Evolutionary conservation across 1,140 invertebrate genomes (phyloP).

Genomic region (Heliconius congener): DNA sequence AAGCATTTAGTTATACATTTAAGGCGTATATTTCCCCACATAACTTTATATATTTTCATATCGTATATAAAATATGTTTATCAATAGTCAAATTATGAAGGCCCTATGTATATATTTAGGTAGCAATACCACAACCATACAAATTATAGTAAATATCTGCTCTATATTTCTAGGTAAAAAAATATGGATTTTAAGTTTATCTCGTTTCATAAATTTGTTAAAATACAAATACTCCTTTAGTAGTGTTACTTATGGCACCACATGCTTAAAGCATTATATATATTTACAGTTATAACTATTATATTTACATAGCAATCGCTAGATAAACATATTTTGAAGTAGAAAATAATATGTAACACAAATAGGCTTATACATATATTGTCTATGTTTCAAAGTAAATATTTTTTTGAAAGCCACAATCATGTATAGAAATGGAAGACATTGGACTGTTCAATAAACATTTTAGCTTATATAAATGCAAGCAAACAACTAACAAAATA

Average conservation of each 20-base stretch:
- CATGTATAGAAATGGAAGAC: constrained; percentile 63
- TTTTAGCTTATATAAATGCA: constrained; percentile 38
- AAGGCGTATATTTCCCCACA: constrained; percentile 78
- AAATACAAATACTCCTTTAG: constrained; percentile 66
- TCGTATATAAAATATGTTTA: constrained; percentile 34
- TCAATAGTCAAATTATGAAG: constrained; percentile 37
- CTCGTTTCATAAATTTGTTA: constrained; percentile 29
- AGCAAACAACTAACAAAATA: constrained; percentile 36
- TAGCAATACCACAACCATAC: constrained; percentile 39
- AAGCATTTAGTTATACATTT: constrained; percentile 70
- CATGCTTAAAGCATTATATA: constrained; percentile 74
- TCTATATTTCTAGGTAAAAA: constrained; percentile 17
- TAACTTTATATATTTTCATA: constrained; percentile 56
- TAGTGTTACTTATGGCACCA: constrained; percentile 78
- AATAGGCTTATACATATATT: constrained; percentile 5
- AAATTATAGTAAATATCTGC: constrained; percentile 31
- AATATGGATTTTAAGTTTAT: constrained; percentile 23
- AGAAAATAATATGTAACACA: constrained; percentile 3
- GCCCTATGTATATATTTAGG: constrained; percentile 23
- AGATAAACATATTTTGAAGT: constrained; percentile 23
- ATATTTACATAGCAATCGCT: constrained; percentile 41
- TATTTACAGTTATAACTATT: constrained; percentile 52
- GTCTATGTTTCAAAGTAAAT: neutral
- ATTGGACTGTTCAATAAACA: constrained; percentile 49
- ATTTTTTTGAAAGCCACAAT: constrained; percentile 11